Conservation (phyloP, 2,888 invertebrate species). For the Agonopterix heracliana region DNA sequence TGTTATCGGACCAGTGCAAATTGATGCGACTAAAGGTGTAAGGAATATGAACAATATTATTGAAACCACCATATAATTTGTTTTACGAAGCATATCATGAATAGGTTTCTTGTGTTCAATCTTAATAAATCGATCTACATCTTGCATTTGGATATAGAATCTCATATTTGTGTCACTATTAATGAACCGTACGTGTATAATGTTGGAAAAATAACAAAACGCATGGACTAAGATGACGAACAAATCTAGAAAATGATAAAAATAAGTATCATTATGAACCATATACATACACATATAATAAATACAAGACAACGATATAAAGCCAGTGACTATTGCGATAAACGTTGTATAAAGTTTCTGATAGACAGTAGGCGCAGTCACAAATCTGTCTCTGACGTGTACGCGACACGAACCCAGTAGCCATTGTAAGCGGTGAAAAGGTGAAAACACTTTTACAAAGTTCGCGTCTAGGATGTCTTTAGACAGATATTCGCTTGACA, state of each 20-base stretch:
- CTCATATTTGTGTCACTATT: conserved; percentile 33
- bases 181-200: conserved; percentile 38
- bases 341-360: conserved; percentile 35
- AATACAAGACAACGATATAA: too few relatives aligned
- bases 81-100: too few relatives aligned
- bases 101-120: conserved; percentile 26
- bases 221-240: neutral
- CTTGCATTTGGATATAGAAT: conserved; percentile 43
- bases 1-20: too few relatives aligned
- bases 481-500: conserved; percentile 34
- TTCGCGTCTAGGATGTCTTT: conserved; percentile 42
- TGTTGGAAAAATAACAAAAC: conserved; percentile 12
- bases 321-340: neutral
- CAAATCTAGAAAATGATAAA: too few relatives aligned
- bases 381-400: conserved; percentile 35
- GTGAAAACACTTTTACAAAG: conserved; percentile 29
- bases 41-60: too few relatives aligned
- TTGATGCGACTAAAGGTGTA: too few relatives aligned
- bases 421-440: conserved; percentile 29
- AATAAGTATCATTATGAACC: too few relatives aligned
- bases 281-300: too few relatives aligned
- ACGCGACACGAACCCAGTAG: conserved; percentile 40
- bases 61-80: too few relatives aligned
- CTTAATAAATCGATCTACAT: conserved; percentile 42
- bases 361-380: conserved; percentile 29